Evolutionary conservation across 2,888 invertebrate species (phyloP), one percentile per base, ranked within the genome.

Genomic region (Caenorhabditis virilis): DNA sequence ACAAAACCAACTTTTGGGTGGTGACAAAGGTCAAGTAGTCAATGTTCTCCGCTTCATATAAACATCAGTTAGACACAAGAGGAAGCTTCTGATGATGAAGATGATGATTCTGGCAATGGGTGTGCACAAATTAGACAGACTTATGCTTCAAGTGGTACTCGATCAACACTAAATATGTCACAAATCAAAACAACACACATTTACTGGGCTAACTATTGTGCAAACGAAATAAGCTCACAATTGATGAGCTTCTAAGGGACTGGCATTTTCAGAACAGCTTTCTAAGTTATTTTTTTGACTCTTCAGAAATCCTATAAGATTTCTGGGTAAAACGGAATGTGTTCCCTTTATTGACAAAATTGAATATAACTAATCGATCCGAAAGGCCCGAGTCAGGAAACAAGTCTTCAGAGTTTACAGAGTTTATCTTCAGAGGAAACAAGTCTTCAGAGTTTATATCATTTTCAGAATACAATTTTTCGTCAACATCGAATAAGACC

Each of bases 111-210:
- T 38, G 38, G 16, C 18, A 38, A 4, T 15, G 47, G 50, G 20
- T 41, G 16, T 27, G 49, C 35, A 47, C 61, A 61, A 61, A 61
- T 61, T 61, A 55, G 54, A 46, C 41, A 16, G 47, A 25, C 27
- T 27, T 22, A 26, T 39, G 23, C 25, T 23, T 52, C 54, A 33
- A 55, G 61, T 51, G 61, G 35, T 30, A n/a, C 59, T 49, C 43
- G 53, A 53, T 53, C 49, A 53, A 59, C 49, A 36, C 53, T 53
- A 53, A 61, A 54, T 53, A 60, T 60, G 54, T 47, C 50, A 38
- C 33, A 45, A 53, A 42, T 53, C 43, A 46, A 39, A 25, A 22
- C 54, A 25, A 30, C 30, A 30, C 30, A 30, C 30, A 30, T 13
- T 9, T 13, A 30, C 6, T 13, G 13, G 13, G 30, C 30, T 30